Evolutionary conservation across 2,797 vertebrate genomes (phyloP).

Genomic region (Remorina albescens): DNA sequence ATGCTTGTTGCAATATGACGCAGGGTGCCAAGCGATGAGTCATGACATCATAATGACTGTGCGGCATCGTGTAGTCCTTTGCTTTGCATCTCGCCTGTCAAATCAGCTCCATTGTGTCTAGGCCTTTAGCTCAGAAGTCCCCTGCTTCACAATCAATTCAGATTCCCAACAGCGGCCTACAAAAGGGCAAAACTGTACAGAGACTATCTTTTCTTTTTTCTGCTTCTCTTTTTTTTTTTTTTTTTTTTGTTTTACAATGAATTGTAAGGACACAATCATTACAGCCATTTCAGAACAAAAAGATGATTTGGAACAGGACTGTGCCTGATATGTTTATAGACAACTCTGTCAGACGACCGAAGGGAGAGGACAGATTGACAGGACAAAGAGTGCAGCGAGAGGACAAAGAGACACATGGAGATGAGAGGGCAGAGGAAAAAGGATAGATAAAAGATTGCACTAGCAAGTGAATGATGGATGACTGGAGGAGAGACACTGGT

Average conservation of each 20-base stretch:
- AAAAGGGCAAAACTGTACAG: conserved; percentile 17
- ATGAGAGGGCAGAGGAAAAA: conserved; percentile 15
- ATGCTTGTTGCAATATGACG: conserved; percentile 41
- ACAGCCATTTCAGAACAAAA: conserved; percentile 58
- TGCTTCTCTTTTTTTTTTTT: neutral
- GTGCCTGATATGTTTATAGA: conserved; percentile 72
- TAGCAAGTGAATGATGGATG: conserved; percentile 55
- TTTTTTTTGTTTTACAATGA: conserved; percentile 62
- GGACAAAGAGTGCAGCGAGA: conserved; percentile 16
- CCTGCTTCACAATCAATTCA: conserved; percentile 59
- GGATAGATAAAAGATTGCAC: conserved; percentile 34
- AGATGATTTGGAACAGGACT: conserved; percentile 62
- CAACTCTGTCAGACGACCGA: conserved; percentile 48
- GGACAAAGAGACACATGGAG: conserved; percentile 40
- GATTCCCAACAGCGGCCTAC: conserved; percentile 49
- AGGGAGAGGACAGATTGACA: conserved; percentile 6
- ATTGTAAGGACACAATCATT: conserved; percentile 74
- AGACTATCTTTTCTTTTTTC: neutral
- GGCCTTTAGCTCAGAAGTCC: conserved; percentile 35
- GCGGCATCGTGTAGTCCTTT: conserved; percentile 34
- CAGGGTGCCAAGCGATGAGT: conserved; percentile 63
- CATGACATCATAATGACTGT: conserved; percentile 69
- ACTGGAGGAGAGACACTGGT: conserved; percentile 24
- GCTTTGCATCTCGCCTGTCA: conserved; percentile 37
- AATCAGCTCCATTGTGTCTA: conserved; percentile 63